Evolutionary conservation across 1,140 invertebrate species (phyloP).

Genomic region (Tribolium madens): DNA sequence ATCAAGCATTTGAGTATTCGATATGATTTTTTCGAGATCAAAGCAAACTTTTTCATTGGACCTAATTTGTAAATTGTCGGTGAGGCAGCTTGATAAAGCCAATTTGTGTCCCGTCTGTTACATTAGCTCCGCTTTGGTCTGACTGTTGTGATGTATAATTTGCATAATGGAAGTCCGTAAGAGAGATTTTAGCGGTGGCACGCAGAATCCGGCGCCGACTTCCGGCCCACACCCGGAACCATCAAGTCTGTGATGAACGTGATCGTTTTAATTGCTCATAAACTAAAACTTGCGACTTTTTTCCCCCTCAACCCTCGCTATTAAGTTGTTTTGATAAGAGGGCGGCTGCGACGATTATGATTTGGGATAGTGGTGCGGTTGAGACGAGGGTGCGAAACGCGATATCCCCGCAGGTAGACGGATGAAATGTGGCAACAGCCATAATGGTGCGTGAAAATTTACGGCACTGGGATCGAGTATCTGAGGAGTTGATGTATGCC

Average conservation of each 20-base stretch:
- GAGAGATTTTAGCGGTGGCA: slow-evolving; percentile 18
- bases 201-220: not conserved
- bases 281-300: slow-evolving; percentile 2
- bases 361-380: not conserved
- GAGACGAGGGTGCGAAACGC: slow-evolving; percentile 8
- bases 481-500: slow-evolving; percentile 36
- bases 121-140: slow-evolving; percentile 27
- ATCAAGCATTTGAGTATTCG: not conserved
- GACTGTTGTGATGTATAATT: slow-evolving; percentile 39
- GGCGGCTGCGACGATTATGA: slow-evolving; percentile 11
- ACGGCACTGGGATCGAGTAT: too few relatives aligned
- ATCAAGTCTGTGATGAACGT: not conserved
- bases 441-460: slow-evolving; percentile 51
- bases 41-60: slow-evolving; percentile 1
- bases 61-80: slow-evolving; percentile 27
- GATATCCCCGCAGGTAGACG: slow-evolving; percentile 8
- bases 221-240: slow-evolving; percentile 3
- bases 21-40: slow-evolving; percentile 6
- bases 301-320: not conserved
- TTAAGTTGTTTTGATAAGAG: slow-evolving; percentile 24
- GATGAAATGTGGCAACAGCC: slow-evolving; percentile 43
- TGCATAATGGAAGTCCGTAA: slow-evolving; percentile 40
- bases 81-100: slow-evolving; percentile 8
- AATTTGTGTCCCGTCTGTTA: slow-evolving; percentile 32
- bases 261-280: slow-evolving; percentile 1